Evolutionary conservation across 2,888 invertebrate genomes (phyloP), one percentile per base, ranked within the genome.

Genomic region (Tyria jacobaeae): DNA sequence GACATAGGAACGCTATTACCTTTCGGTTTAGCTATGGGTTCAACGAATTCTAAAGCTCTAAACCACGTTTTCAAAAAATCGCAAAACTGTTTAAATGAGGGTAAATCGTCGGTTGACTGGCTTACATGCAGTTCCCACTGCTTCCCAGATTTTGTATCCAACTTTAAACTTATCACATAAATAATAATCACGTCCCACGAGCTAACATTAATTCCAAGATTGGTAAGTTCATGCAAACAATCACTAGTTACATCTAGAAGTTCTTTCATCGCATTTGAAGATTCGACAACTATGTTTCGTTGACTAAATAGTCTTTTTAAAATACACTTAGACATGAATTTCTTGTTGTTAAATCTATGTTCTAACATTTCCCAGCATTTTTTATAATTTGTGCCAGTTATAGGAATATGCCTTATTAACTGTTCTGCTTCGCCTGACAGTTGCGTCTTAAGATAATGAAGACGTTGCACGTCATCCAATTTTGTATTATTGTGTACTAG

Each of bases 371-470:
- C 47, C 47, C 47, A 47, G 12, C 47, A 47, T 5, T 47, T 47
- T 17, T 24, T 47, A 47, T 47, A 47, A 47, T 47, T 47, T 1
- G 17, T 3, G 1, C 21, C n/a, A 2, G 47, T 47, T 1, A 47
- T 47, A 3, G 17, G 47, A 21, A 47, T 17, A 12, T 47, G 17
- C 21, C 21, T 47, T 10, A 47, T 21, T 17, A 47, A 12, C 17
- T 47, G 47, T 17, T 47, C 47, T 47, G 47, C 47, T 47, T 47
- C 47, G 47, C n/a, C n/a, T n/a, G n/a, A n/a, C n/a, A n/a, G n/a
- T n/a, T n/a, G n/a, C n/a, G n/a, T n/a, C n/a, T n/a, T 35, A 9
- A 35, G 12, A 35, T 35, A 35, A 35, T 35, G 35, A 6, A 35
- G 12, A 12, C 35, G 35, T 12, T 35, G 35, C 7, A 35, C 35